Conservation (phyloP, 2,797 vertebrate species). For the Pipistrellus nathusii region DNA sequence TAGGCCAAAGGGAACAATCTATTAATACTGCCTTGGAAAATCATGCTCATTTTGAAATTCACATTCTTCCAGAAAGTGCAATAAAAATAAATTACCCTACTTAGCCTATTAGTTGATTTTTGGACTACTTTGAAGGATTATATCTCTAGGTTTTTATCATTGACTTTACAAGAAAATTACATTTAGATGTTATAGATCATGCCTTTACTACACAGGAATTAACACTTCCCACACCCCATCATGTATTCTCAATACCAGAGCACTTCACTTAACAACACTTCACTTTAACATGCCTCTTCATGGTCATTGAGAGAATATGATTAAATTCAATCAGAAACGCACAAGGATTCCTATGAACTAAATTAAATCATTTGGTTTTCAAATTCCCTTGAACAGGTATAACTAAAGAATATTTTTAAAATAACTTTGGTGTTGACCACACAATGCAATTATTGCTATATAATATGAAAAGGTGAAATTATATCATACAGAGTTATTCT, state of each 20-base stretch:
- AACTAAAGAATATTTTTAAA: constrained; percentile 50
- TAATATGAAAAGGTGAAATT: background rate
- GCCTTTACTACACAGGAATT: constrained; percentile 72
- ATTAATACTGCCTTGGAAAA: constrained; percentile 51
- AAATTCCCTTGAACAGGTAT: constrained; percentile 75
- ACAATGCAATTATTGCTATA: background rate
- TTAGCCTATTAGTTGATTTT: constrained; percentile 61
- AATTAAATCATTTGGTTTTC: constrained; percentile 75
- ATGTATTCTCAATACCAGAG: constrained; percentile 63
- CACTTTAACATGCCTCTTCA: constrained; percentile 82
- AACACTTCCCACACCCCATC: constrained; percentile 48
- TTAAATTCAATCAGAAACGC: constrained; percentile 82
- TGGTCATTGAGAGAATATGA: constrained; percentile 82
- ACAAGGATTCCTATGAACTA: constrained; percentile 73
- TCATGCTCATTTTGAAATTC: constrained; percentile 59
- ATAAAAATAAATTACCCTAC: constrained; percentile 47
- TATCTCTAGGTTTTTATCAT: constrained; percentile 36
- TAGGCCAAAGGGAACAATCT: constrained; percentile 14
- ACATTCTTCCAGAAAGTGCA: constrained; percentile 29
- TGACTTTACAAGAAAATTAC: constrained; percentile 76
- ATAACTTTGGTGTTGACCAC: background rate
- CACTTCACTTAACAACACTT: constrained; percentile 76
- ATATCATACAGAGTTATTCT: background rate
- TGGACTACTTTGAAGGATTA: background rate
- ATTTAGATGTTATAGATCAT: background rate